Conservation (phyloP, 92 coral and sea anemone species). For the Phenganax subtilis region DNA sequence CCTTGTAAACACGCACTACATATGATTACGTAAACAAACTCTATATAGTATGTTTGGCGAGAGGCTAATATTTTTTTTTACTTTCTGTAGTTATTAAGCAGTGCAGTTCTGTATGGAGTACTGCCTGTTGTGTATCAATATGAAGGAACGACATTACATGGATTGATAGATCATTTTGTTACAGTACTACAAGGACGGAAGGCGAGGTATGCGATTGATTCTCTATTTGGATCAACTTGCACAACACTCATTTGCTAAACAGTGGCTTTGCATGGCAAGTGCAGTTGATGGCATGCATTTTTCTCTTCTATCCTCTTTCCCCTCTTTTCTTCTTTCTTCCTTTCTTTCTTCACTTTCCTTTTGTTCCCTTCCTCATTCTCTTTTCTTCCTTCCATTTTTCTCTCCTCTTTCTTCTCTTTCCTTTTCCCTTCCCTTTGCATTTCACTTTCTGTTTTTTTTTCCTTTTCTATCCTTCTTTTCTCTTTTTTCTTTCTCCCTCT, state of each 20-base stretch:
- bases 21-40: background rate
- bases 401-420: no score
- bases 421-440: no score
- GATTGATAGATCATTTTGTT: slow-evolving; percentile 62
- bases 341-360: no score
- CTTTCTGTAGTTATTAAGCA: slow-evolving; percentile 58
- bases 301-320: no score
- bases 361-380: no score
- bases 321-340: no score
- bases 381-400: no score
- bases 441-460: no score
- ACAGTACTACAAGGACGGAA: slow-evolving; percentile 69
- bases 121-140: slow-evolving; percentile 67
- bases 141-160: slow-evolving; percentile 69
- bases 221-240: background rate
- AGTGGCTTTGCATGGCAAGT: background rate
- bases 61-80: background rate
- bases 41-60: background rate
- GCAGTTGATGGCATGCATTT: no score
- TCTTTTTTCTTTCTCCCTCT: no score
- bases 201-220: slow-evolving; percentile 57
- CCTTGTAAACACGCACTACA: no score
- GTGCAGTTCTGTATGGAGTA: slow-evolving; percentile 61
- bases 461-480: no score
- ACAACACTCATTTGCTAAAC: background rate